Percentiles rank a stretch among this genome's conserved stretches.
Evolutionary conservation across 2,797 vertebrate genomes (phyloP).

Genomic region (Mus caroli): DNA sequence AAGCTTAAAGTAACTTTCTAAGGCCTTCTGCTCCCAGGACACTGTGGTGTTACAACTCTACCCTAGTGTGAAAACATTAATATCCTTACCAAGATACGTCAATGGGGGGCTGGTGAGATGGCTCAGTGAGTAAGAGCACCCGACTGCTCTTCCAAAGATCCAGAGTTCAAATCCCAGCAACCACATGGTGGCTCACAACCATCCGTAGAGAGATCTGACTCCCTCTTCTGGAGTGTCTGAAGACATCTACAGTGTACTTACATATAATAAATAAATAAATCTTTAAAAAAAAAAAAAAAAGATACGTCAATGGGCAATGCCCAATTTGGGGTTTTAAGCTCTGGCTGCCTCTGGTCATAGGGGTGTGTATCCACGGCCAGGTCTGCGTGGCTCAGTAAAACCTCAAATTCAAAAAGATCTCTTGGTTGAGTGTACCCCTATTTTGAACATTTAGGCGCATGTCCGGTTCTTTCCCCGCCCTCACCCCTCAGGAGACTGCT

Average conservation of each 20-base stretch:
- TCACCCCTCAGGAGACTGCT: background rate
- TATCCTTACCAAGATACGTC: background rate
- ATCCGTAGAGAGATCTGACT: too few relatives aligned
- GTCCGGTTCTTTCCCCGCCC: background rate
- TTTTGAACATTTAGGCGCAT: background rate
- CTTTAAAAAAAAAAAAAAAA: too few relatives aligned
- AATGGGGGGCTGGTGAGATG: too few relatives aligned
- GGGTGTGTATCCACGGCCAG: background rate
- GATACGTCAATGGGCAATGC: background rate
- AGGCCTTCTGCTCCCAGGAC: background rate
- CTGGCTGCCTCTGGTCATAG: background rate
- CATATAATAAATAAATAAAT: too few relatives aligned
- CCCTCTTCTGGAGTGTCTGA: too few relatives aligned
- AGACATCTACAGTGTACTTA: too few relatives aligned
- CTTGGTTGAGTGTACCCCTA: background rate
- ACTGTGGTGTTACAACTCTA: too few relatives aligned
- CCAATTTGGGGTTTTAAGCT: too few relatives aligned
- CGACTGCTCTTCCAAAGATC: too few relatives aligned
- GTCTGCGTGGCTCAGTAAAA: background rate
- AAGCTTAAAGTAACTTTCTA: background rate
- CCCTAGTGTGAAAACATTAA: background rate
- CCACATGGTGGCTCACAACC: too few relatives aligned
- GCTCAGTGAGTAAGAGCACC: too few relatives aligned
- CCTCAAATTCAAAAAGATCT: background rate
- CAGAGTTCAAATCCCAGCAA: too few relatives aligned